phyloP scores from a whole-genome alignment of 2,888 invertebrate species.

The Pardosa pseudoannulata region DNA sequence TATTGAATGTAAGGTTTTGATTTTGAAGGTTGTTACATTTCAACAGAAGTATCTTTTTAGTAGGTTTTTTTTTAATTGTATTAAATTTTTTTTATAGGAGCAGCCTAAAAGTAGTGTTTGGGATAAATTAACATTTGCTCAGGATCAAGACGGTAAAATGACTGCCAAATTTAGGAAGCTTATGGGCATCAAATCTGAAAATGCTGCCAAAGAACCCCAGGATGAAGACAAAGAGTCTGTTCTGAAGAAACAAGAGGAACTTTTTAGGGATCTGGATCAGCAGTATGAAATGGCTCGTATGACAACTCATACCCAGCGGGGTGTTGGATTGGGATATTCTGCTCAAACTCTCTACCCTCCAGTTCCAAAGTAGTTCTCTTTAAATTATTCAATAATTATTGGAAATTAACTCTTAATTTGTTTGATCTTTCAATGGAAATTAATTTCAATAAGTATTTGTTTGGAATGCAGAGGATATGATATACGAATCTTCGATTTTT shows the following conservation, averaged over 20 bases:
- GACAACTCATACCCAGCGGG: conserved; percentile 95
- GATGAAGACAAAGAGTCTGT: conserved; percentile 73
- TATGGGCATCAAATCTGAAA: conserved; percentile 91
- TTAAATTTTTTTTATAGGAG: conserved; percentile 65
- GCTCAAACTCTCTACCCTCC: conserved; percentile 66
- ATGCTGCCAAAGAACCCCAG: conserved; percentile 13
- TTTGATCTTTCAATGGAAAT: too few relatives aligned
- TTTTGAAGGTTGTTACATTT: too few relatives aligned
- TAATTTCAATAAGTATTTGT: too few relatives aligned
- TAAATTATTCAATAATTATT: too few relatives aligned
- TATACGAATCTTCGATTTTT: too few relatives aligned
- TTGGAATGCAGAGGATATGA: too few relatives aligned
- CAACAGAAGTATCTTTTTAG: too few relatives aligned
- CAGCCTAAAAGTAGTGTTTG: conserved; percentile 81
- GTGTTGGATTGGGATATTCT: conserved; percentile 80
- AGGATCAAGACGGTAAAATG: conserved; percentile 93
- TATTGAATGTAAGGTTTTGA: too few relatives aligned
- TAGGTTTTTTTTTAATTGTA: too few relatives aligned
- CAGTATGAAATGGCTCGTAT: conserved; percentile 97
- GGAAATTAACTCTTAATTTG: too few relatives aligned
- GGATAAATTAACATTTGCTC: conserved; percentile 91
- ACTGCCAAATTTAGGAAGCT: conserved; percentile 96
- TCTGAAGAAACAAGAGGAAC: conserved; percentile 79
- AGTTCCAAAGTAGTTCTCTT: conserved; percentile 32
- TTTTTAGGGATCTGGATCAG: conserved; percentile 95